Base-by-base conservation (phyloP, 2,113 vertebrate genomes). In the Mesitornis unicolor region DNA sequence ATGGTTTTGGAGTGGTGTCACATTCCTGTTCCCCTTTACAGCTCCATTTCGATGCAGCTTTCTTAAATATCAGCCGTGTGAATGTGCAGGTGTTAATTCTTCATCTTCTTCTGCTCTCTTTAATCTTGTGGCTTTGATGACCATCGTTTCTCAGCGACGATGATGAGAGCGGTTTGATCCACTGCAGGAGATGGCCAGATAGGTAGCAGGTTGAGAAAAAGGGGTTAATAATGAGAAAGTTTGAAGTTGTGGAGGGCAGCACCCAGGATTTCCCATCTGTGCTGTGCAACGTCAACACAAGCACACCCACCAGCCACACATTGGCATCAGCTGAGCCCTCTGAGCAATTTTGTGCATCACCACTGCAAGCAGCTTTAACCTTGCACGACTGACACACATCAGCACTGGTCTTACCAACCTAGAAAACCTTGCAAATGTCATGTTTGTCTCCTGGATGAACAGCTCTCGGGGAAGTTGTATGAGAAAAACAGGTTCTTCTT, bases 211-310 rank as follows among this genome's bases (percentile, higher is more conserved):
- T 0, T 56, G 56, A 75, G 65, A 25, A 67, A 12, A 56, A 45
- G 13, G 28, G 14, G 10, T 8, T 3, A 10, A 53, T 10, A 26
- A 21, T 13, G 47, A 48, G 69, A 29, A 6, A 60, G 33, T 38
- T 17, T 28, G 9, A 35, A 38, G 20, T 0, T 0, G 0, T 16
- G 42, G n/a, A 12, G 20, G 12, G 9, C 59, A 54, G 9, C 12
- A 70, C 18, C 29, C 47, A 43, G 16, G 38, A 19, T 28, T 67
- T 31, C 28, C 61, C 3, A 0, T 4, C 31, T 11, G 19, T 4
- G 35, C 40, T 6, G 9, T 25, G 24, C 18, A 33, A 18, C 0
- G 1, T 48, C 51, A 42, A 22, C 63, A 25, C 40, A 16, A 12
- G 2, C 18, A 25, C 22, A 26, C 3, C 26, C 63, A 36, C 9